Evolutionary conservation across 2,113 vertebrate species (phyloP), one percentile per base, ranked within the genome.

Genomic region (Oenanthe melanoleuca): DNA sequence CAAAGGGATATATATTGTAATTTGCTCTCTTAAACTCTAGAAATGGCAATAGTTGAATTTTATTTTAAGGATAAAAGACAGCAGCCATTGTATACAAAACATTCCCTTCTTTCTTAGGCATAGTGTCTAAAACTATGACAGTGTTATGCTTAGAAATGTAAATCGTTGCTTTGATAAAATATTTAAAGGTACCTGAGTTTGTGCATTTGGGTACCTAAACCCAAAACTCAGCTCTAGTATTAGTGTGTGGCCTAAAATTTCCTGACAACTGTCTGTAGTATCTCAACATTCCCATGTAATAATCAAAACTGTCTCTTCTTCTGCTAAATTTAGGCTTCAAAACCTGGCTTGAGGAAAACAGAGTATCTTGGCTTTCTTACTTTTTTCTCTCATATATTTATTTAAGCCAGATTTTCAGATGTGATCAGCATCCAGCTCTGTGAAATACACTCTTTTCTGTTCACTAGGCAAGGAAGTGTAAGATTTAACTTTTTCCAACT

Each of bases 361-460:
- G 44, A 80, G 12, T 80, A 26, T 56, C 64, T 65, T 83, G 40
- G 20, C 19, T 61, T 77, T 49, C 45, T 80, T 44, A 6, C 7
- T 42, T 89, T 33, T 78, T 59, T 79, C 23, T 87, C 14, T 66
- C 19, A 15, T 59, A 3, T 56, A 29, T 80, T 92, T 73, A 66
- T 91, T 89, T 91, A 81, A 84, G 44, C 26, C 78, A 89, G 56
- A 56, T 93, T 91, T 89, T 84, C 42, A 93, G 31, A 71, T 6
- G 4, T 66, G n/a, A 53, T 91, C 49, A 67, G 17, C 34, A 89
- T 85, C 44, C 40, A 79, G 8, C 47, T 40, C 22, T n/a, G 26
- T 78, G 80, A 69, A 83, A 71, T 59, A 26, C 80, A 14, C 80
- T 82, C 5, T 57, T 57, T 79, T 75, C 44, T 80, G 9, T 73